Conservation (phyloP, 2,797 vertebrate genomes). For the Scolopax bukidnonensis region DNA sequence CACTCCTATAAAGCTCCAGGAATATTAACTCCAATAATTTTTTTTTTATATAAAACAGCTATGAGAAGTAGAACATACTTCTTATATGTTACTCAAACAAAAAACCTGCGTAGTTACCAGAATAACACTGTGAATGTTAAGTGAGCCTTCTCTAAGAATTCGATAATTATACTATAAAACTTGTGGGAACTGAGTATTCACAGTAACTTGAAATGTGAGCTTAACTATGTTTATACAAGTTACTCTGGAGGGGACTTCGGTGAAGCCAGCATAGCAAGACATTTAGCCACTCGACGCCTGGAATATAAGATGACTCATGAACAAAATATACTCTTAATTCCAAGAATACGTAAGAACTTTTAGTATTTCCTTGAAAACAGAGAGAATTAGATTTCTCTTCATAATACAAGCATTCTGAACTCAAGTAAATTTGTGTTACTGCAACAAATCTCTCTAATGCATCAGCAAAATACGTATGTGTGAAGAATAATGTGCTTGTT, state of each 20-base stretch:
- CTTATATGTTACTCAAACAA: background rate
- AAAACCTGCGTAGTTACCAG: background rate
- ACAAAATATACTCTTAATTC: background rate
- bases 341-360: background rate
- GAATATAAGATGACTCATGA: conserved; percentile 11
- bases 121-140: background rate
- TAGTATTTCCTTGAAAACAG: background rate
- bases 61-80: background rate
- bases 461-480: background rate
- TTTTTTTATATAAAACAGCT: background rate
- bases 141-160: background rate
- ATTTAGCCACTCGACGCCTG: background rate
- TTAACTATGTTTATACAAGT: background rate
- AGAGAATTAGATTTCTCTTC: background rate
- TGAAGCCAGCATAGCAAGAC: background rate
- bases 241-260: background rate
- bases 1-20: background rate
- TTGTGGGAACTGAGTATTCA: background rate
- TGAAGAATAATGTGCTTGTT: background rate
- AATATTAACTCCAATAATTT: background rate
- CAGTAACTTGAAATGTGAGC: conserved; percentile 24
- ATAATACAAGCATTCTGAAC: background rate
- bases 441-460: background rate
- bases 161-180: conserved; percentile 13
- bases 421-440: background rate